These are phyloP conservation scores for Eudorcas thomsonii DNA, from an alignment of 2,113 vertebrate species.

Conservation along the genomic window DNA sequence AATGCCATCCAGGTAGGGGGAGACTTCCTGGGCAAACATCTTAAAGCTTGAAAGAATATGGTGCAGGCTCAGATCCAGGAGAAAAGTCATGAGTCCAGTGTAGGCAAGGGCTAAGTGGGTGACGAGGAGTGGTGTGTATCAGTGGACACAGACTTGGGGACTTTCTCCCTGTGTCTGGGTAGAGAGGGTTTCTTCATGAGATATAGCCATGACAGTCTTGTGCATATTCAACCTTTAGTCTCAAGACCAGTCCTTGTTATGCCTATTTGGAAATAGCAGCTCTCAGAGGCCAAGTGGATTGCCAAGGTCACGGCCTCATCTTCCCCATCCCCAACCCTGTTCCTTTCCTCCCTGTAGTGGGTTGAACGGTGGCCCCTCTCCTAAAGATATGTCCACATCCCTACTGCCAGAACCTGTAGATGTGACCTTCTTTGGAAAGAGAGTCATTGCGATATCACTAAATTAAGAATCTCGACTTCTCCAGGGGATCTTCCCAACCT, in stretches of 20 bases:
- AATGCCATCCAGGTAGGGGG: background rate
- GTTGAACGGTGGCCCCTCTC: background rate
- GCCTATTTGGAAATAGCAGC: background rate
- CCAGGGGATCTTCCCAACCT: background rate
- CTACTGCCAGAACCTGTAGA: background rate
- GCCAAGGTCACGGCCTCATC: background rate
- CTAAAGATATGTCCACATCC: background rate
- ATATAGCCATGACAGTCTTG: background rate
- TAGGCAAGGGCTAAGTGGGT: background rate
- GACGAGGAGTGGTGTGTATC: accelerated
- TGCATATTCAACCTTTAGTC: background rate
- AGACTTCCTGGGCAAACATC: background rate
- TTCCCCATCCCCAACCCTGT: background rate
- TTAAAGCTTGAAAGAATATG: background rate
- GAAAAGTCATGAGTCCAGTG: background rate
- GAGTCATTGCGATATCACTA: background rate
- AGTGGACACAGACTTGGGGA: background rate
- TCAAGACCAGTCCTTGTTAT: background rate
- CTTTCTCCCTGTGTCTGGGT: background rate
- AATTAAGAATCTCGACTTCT: background rate
- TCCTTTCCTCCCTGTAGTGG: background rate
- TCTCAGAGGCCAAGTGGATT: background rate
- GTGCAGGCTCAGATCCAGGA: background rate
- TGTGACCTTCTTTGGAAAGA: background rate
- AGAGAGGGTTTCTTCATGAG: background rate